Conservation (phyloP, 2,888 invertebrate genomes). For the Temnothorax unifasciatus region DNA sequence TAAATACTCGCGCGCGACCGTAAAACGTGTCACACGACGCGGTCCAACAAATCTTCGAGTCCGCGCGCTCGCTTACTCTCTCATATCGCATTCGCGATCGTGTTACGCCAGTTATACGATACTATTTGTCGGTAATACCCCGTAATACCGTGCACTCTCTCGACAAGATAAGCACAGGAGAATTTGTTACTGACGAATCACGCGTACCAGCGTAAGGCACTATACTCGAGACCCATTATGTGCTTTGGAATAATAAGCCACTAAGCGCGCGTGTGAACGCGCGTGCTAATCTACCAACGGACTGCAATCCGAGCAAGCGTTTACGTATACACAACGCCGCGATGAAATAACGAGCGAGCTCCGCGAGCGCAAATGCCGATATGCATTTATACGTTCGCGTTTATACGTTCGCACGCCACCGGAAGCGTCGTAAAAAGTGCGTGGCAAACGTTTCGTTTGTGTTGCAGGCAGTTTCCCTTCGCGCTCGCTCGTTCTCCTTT, state of each 20-base stretch:
- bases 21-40: conserved; percentile 30
- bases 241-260: conserved; percentile 51
- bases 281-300: conserved; percentile 13
- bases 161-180: conserved; percentile 50
- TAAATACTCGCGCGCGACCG: neutral
- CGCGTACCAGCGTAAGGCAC: conserved; percentile 24
- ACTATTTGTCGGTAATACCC: conserved; percentile 46
- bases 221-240: conserved; percentile 40
- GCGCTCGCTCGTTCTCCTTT: neutral
- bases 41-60: conserved; percentile 36
- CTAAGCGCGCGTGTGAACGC: conserved; percentile 36
- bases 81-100: conserved; percentile 50
- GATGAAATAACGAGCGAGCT: neutral
- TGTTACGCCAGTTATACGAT: conserved; percentile 49
- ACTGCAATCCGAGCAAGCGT: neutral
- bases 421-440: conserved; percentile 8
- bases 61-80: neutral
- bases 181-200: conserved; percentile 54
- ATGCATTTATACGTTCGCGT: neutral
- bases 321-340: neutral
- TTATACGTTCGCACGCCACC: neutral
- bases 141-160: conserved; percentile 36
- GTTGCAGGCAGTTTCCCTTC: neutral
- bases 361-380: conserved; percentile 11
- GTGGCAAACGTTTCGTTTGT: neutral